Evolutionary conservation across 2,113 vertebrate species (phyloP).

Genomic region (Pithys albifrons): DNA sequence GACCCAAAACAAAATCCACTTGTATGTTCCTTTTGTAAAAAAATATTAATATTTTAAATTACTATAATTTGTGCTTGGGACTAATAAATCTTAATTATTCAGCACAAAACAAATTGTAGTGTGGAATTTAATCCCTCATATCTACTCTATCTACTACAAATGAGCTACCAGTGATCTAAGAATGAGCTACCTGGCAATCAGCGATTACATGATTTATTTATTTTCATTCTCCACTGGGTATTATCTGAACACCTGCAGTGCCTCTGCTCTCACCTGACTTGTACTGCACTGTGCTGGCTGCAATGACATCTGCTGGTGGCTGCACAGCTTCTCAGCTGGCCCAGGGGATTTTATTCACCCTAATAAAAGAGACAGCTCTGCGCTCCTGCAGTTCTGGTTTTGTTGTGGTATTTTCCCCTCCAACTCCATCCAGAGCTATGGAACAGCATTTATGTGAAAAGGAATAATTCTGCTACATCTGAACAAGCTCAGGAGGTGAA

Average conservation of each 20-base stretch:
- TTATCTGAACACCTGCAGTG: background rate
- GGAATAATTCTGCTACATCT: background rate
- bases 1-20: background rate
- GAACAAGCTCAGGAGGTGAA: background rate
- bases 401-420: background rate
- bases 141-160: conserved; percentile 35
- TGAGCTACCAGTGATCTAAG: background rate
- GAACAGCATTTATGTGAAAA: background rate
- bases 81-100: conserved; percentile 55
- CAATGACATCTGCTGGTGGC: conserved; percentile 56
- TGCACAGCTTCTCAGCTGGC: background rate
- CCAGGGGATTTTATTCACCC: background rate
- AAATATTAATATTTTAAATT: conserved; percentile 10
- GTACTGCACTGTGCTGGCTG: background rate
- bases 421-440: background rate
- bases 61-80: conserved; percentile 30
- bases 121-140: conserved; percentile 6
- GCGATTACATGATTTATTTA: background rate
- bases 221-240: background rate
- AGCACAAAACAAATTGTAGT: conserved; percentile 28
- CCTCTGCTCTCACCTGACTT: background rate
- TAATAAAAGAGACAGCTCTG: background rate
- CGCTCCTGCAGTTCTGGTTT: background rate
- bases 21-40: background rate
- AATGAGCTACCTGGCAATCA: background rate